These are phyloP conservation scores for Caenorhabditis elegans DNA, from an alignment of 1,140 invertebrate genomes.

Conservation along the genomic window DNA sequence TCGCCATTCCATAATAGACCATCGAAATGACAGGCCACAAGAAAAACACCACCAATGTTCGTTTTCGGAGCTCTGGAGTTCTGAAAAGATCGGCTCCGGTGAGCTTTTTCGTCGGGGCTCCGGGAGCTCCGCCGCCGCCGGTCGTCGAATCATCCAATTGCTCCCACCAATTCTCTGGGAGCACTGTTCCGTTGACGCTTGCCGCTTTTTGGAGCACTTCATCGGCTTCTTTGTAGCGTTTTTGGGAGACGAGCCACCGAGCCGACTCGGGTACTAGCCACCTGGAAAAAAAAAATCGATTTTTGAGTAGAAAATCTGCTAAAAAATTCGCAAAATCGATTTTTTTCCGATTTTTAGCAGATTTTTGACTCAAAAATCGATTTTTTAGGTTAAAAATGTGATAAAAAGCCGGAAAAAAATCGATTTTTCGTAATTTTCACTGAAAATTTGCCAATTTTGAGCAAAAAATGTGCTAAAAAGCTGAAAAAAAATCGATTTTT, in stretches of 20 bases:
- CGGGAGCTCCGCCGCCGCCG: background rate
- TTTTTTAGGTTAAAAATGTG: too few species aligned
- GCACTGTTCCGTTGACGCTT: slow-evolving; percentile 53
- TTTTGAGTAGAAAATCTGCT: too few species aligned
- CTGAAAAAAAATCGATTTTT: too few species aligned
- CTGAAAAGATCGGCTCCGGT: slow-evolving; percentile 58
- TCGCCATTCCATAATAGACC: slow-evolving; percentile 66
- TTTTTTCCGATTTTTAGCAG: too few species aligned
- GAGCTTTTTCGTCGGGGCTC: slow-evolving; percentile 39
- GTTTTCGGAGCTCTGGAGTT: slow-evolving; percentile 56
- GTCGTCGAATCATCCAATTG: background rate
- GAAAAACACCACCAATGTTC: slow-evolving; percentile 45
- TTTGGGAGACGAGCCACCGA: slow-evolving; percentile 67
- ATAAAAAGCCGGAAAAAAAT: too few species aligned
- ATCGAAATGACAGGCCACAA: slow-evolving; percentile 63
- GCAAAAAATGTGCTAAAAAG: too few species aligned
- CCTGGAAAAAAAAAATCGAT: too few species aligned
- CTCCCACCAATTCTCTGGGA: slow-evolving; percentile 64
- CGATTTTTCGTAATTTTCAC: too few species aligned
- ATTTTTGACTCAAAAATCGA: too few species aligned
- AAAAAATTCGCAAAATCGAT: too few species aligned
- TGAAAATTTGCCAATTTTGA: too few species aligned
- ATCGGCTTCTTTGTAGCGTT: slow-evolving; percentile 61
- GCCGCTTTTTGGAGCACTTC: slow-evolving; percentile 62
- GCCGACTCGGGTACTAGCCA: slow-evolving; percentile 67